Conservation (phyloP, 2,797 vertebrate species). For the Pagetopsis macropterus region DNA sequence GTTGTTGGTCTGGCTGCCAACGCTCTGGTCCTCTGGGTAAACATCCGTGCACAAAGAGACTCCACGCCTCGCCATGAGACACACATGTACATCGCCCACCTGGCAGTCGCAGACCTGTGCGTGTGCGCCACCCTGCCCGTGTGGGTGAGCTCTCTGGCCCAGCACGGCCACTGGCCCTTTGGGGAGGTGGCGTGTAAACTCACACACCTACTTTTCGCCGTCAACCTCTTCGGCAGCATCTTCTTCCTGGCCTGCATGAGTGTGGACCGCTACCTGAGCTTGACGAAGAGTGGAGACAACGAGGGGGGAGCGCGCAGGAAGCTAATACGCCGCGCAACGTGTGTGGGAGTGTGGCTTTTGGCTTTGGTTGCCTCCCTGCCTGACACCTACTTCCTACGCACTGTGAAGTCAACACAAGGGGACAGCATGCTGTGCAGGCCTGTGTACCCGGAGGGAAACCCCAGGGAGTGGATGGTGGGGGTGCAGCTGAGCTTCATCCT, state of each 20-base stretch:
- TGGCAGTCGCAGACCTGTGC: slow-evolving; percentile 92
- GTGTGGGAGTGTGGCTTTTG: slow-evolving; percentile 91
- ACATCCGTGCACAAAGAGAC: slow-evolving; percentile 89
- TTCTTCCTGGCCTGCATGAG: slow-evolving; percentile 98
- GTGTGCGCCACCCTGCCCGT: slow-evolving; percentile 93
- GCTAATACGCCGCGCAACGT: slow-evolving; percentile 83
- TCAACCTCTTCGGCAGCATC: slow-evolving; percentile 96
- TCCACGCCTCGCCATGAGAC: slow-evolving; percentile 89
- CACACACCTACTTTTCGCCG: slow-evolving; percentile 92
- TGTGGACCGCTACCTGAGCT: slow-evolving; percentile 92
- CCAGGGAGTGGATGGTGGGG: slow-evolving; percentile 92
- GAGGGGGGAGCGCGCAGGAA: slow-evolving; percentile 78
- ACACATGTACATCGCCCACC: slow-evolving; percentile 93
- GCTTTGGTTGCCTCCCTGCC: slow-evolving; percentile 91
- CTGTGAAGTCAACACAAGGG: slow-evolving; percentile 82
- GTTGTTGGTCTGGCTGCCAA: slow-evolving; percentile 92
- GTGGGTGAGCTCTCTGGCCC: slow-evolving; percentile 92
- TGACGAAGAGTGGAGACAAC: slow-evolving; percentile 66
- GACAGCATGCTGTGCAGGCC: slow-evolving; percentile 89
- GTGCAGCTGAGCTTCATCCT: slow-evolving; percentile 93
- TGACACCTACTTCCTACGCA: slow-evolving; percentile 92
- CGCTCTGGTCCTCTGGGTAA: slow-evolving; percentile 93
- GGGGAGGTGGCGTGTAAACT: slow-evolving; percentile 93
- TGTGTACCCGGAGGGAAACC: slow-evolving; percentile 89
- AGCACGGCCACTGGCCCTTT: slow-evolving; percentile 94